A percentile compares a stretch with the other conserved stretches of the same genome.
Conservation (phyloP, 2,797 vertebrate genomes). For the Lithobates sylvaticus region DNA sequence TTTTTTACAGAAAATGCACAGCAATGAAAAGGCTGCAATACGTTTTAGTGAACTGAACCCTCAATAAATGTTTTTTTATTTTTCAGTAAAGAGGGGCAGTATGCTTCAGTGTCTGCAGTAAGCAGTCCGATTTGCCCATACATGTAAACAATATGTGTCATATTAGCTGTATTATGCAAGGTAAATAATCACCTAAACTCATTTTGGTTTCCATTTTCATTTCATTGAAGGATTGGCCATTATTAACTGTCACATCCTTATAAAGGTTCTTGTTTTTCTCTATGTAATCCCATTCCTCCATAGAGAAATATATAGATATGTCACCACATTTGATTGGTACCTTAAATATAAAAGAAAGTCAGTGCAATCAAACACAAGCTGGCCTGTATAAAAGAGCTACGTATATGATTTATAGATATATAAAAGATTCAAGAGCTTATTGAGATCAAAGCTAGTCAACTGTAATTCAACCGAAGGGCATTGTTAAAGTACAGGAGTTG, state of each 20-base stretch:
- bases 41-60: no score
- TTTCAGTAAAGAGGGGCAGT: no score
- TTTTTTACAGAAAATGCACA: no score
- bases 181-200: slow-evolving; percentile 26
- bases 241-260: slow-evolving; percentile 21
- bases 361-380: neutral
- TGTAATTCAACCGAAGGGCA: no score
- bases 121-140: no score
- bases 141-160: neutral
- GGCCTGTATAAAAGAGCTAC: no score
- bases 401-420: neutral
- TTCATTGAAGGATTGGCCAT: neutral
- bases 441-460: no score
- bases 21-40: no score
- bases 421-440: neutral
- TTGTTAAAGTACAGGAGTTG: no score
- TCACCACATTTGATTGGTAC: slow-evolving; percentile 54
- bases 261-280: slow-evolving; percentile 54
- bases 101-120: no score
- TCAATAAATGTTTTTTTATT: no score
- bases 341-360: neutral
- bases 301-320: slow-evolving; percentile 47
- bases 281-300: slow-evolving; percentile 57
- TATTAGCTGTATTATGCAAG: neutral
- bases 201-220: neutral